Conservation (phyloP, 2,888 invertebrate genomes). For the Yponomeuta cagnagella region DNA sequence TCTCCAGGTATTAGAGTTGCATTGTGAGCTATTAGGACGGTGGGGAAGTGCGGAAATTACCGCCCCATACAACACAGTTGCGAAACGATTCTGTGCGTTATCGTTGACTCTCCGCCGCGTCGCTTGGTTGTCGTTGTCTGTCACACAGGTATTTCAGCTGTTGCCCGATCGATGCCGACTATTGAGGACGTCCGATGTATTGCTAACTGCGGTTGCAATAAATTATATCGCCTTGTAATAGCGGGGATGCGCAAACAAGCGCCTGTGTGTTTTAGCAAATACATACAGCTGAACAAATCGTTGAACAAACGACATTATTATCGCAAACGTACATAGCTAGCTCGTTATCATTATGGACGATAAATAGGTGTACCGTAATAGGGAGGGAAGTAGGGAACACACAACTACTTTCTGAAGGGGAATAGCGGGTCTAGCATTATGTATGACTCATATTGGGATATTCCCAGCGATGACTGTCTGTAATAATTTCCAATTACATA, state of each 20-base stretch:
- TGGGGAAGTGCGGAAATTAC: constrained; percentile 1
- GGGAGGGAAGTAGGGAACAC: background rate
- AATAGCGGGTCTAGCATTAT: background rate
- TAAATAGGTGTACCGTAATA: background rate
- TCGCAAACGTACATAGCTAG: background rate
- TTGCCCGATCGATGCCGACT: background rate
- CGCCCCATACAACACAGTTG: background rate
- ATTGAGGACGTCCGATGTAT: background rate
- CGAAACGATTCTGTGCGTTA: background rate
- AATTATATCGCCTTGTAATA: background rate
- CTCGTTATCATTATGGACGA: background rate
- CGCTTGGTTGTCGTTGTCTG: background rate
- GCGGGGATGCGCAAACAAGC: background rate
- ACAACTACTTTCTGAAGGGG: background rate
- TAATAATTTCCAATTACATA: background rate
- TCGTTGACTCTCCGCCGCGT: background rate
- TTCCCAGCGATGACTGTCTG: background rate
- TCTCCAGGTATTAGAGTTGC: background rate
- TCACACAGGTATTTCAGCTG: background rate
- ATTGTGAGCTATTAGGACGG: background rate
- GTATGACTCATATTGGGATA: background rate
- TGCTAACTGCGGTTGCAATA: background rate
- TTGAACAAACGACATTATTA: background rate
- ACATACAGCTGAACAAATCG: background rate
- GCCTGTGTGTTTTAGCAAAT: background rate